phyloP scores from a whole-genome alignment of 2,888 invertebrate species.

The Sepiola atlantica region DNA sequence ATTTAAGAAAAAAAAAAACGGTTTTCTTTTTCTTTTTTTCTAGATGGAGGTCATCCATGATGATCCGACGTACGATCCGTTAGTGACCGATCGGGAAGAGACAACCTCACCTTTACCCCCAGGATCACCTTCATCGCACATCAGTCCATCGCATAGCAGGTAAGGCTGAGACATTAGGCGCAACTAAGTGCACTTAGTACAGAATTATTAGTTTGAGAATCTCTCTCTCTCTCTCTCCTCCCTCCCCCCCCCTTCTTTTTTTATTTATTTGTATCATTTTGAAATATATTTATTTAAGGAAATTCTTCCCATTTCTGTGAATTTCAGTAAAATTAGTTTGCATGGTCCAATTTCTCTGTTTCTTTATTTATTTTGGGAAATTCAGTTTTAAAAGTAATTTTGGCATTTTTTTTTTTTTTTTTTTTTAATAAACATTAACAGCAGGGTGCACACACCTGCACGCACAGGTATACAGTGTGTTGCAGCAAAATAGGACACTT shows the following conservation, averaged over 20 bases:
- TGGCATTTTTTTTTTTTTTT: too few relatives aligned
- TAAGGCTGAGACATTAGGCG: constrained; percentile 46
- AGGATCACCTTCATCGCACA: constrained; percentile 54
- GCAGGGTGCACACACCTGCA: too few relatives aligned
- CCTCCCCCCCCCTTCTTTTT: not conserved
- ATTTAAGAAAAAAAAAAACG: not conserved
- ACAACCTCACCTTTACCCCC: constrained; percentile 52
- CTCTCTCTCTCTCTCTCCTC: not conserved
- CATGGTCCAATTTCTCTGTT: constrained; percentile 6
- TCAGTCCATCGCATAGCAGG: constrained; percentile 64
- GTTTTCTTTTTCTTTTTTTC: not conserved
- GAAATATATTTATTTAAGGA: not conserved
- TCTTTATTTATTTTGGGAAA: not conserved
- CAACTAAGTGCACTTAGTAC: not conserved
- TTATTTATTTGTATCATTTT: not conserved
- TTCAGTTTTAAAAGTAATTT: constrained; percentile 10
- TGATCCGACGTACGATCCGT: not conserved
- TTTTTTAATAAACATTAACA: not conserved
- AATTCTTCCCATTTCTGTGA: not conserved
- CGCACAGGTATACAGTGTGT: too few relatives aligned
- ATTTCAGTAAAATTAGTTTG: not conserved
- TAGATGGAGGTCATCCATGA: constrained; percentile 36
- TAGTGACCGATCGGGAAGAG: constrained; percentile 35
- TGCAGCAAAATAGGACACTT: too few relatives aligned
- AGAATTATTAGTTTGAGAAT: not conserved